Evolutionary conservation across 2,888 invertebrate species (phyloP), one percentile per base, ranked within the genome.

Genomic region (Liodrosophila aerea): DNA sequence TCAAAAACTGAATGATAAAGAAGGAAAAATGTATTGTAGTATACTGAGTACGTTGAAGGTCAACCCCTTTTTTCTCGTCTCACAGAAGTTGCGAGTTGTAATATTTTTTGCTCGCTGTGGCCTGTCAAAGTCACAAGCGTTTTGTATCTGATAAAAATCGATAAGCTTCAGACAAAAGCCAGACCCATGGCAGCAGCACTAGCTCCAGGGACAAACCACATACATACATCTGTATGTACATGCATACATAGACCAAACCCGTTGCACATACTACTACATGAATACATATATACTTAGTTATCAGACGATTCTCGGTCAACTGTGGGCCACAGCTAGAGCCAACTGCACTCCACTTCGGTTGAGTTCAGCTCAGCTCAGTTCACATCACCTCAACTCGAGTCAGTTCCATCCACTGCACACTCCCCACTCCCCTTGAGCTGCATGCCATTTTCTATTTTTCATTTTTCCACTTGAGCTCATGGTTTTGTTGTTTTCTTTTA

Each of bases 61-160:
- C 78, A 85, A 80, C 85, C 85, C 78, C 78, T 85, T 75, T 54
- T 36, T 37, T 78, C 22, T 81, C 50, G 56, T 57, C 39, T 51
- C 54, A 34, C 59, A 36, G 68, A 34, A 72, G 68, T 30, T 62
- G 45, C 16, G 45, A 29, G 30, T 16, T 15, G 40, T 1, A 13
- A 34, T n/a, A 40, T 41, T 45, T 33, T 39, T 27, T 30, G 39
- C 31, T 39, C 22, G 36, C 50, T 52, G 33, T 53, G 43, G 58
- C 46, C 76, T 78, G 76, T 80, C 76, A 78, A 75, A 78, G 64
- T 72, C 85, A 72, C 57, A 70, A 71, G 65, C 54, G 62, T 71
- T 71, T 58, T 61, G 49, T 54, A 62, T 22, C 43, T 64, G 78
- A 81, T 81, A 81, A 85, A 78, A 80, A 80, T 80, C 78, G 73